Base-by-base conservation (phyloP, 2,113 vertebrate genomes). In the Callipepla squamata region DNA sequence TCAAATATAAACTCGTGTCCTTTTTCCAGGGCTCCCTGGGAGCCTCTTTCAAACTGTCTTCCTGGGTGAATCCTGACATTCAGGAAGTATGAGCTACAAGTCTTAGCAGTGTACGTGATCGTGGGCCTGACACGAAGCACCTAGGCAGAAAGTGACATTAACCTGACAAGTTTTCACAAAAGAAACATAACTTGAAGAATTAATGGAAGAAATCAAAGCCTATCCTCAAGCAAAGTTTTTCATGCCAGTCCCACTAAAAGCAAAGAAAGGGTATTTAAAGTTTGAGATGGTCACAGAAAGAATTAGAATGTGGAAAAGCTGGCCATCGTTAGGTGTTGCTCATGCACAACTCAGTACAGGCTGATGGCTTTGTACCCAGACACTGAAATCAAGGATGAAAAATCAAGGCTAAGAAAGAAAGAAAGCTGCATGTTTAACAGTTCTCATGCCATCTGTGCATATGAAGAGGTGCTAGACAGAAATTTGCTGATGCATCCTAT, bases 391-490 rank as follows among this genome's bases (percentile, higher is more conserved):
- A 30, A 85, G 67, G 25, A 51, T 70, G 51, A 78, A 89, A 93
- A 89, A n/a, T 72, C 58, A 65, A 90, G 79, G 51, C 51, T 73
- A 65, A 61, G 40, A 66, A 94, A 45, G 74, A 77, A 80, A 74
- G 3, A 45, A 69, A 87, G 53, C 67, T 88, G 62, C 67, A 77
- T 36, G 6, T 1, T 40, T 69, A 12, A 20, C 72, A 80, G 55
- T 42, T 85, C 50, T 93, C 57, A 12, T 80, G 53, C 95, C 92
- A 95, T 94, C 94, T 94, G 92, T 88, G 79, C 67, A 12, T 80
- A 36, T 2, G 0, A 92, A 67, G 75, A 95, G 55, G 88, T 87
- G 85, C 79, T 38, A 95, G 92, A 96, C 92, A 85, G 75, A 65
- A 69, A 87, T 96, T 85, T 92, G 92, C 73, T 88, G 76, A 85